Conservation (phyloP, 2,888 invertebrate genomes). For the Drosophila anceps region DNA sequence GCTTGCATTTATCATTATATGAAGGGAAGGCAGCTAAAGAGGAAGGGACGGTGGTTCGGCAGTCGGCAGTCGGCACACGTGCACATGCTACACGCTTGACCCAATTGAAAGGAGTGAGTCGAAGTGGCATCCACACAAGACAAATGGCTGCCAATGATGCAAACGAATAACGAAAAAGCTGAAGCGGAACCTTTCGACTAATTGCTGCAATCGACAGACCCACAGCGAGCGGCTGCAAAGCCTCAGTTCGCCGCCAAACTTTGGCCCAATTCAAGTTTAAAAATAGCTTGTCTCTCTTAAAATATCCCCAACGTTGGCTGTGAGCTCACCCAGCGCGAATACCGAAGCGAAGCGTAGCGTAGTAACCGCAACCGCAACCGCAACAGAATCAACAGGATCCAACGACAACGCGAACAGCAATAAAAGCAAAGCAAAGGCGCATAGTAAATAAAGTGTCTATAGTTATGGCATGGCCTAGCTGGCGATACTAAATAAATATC, state of each 20-base stretch:
- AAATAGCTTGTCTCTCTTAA: conserved; percentile 41
- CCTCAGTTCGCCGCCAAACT: neutral
- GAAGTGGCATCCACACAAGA: conserved; percentile 50
- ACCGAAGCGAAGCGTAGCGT: neutral
- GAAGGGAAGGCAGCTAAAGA: too few species aligned
- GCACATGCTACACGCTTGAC: conserved; percentile 61
- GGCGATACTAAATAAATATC: conserved; percentile 1
- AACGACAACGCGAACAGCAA: conserved; percentile 1
- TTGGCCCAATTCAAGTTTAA: conserved; percentile 18
- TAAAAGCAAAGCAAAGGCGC: conserved; percentile 10
- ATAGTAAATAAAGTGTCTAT: conserved; percentile 17
- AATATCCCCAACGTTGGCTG: conserved; percentile 29
- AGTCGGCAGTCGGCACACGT: conserved; percentile 30
- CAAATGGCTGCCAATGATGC: conserved; percentile 66
- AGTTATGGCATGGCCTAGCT: neutral
- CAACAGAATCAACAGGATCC: conserved; percentile 46
- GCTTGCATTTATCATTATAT: conserved; percentile 30
- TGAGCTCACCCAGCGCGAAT: conserved; percentile 47
- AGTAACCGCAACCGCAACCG: neutral
- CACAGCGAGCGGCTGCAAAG: conserved; percentile 10
- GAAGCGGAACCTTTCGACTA: conserved; percentile 57
- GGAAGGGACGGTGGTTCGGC: too few species aligned
- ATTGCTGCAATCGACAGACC: conserved; percentile 57
- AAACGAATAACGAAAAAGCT: conserved; percentile 38
- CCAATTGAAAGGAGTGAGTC: conserved; percentile 45